A percentile compares a stretch with the other conserved stretches of the same genome.
Evolutionary conservation across 1,140 invertebrate genomes (phyloP).

Genomic region (Apocrypta bakeri): DNA sequence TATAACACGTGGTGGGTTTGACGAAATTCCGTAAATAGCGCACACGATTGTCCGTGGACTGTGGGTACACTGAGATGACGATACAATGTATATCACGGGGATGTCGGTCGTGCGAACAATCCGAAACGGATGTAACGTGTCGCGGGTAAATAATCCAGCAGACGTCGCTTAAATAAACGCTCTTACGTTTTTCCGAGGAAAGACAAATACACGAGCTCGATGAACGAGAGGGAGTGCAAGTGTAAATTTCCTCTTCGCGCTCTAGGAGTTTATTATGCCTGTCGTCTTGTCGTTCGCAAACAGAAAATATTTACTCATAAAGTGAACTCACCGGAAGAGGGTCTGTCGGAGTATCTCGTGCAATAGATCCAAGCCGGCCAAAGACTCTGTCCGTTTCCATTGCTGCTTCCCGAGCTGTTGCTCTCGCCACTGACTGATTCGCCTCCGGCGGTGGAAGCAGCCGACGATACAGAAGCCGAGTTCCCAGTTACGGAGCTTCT

Average conservation of each 20-base stretch:
- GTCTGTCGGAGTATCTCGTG: constrained; percentile 96
- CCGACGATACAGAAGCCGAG: constrained; percentile 59
- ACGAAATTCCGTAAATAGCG: too few species aligned
- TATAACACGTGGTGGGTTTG: too few species aligned
- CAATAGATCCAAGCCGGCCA: constrained; percentile 99
- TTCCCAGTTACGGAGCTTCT: constrained; percentile 68
- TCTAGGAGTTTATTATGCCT: not conserved
- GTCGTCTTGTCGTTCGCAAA: not conserved
- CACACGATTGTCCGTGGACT: too few species aligned
- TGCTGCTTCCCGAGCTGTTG: constrained; percentile 37
- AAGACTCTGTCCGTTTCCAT: constrained; percentile 67
- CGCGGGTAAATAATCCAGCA: not conserved
- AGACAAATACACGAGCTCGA: not conserved
- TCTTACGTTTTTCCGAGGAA: not conserved
- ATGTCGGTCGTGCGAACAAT: not conserved
- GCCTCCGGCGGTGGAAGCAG: constrained; percentile 38
- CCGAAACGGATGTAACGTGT: not conserved
- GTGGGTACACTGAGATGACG: too few species aligned
- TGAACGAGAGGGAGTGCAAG: not conserved
- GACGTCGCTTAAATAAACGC: not conserved
- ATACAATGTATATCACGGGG: too few species aligned
- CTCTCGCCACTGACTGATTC: constrained; percentile 42
- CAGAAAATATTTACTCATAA: not conserved
- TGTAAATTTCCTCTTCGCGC: not conserved
- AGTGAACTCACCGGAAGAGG: constrained; percentile 89